phyloP scores from a whole-genome alignment of 2,888 invertebrate genomes.

The Kryphioiulus occultus region DNA sequence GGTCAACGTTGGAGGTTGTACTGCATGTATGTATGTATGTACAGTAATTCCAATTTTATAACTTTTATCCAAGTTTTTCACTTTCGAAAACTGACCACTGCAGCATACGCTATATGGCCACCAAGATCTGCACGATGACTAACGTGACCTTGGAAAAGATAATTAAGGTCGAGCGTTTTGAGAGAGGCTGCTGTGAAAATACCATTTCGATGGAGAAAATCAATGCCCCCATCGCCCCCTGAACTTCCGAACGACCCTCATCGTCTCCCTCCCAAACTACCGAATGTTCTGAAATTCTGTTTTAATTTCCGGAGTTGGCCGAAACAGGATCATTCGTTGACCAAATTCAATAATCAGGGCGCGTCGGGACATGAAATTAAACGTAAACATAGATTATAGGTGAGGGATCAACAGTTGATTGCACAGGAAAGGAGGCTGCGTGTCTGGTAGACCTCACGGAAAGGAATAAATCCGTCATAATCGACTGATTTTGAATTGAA shows the following conservation, averaged over 20 bases:
- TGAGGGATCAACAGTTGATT: neutral
- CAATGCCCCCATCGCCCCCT: neutral
- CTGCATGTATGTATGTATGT: too few species aligned
- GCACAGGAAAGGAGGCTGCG: neutral
- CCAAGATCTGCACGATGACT: neutral
- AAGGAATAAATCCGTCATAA: too few species aligned
- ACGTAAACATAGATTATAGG: neutral
- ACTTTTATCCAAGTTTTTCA: neutral
- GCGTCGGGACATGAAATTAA: slow-evolving; percentile 3
- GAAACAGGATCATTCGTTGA: neutral
- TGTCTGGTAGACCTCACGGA: too few species aligned
- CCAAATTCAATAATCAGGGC: slow-evolving; percentile 9
- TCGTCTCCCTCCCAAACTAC: neutral
- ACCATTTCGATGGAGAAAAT: neutral
- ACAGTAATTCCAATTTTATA: too few species aligned
- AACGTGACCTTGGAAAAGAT: neutral
- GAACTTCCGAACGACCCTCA: neutral
- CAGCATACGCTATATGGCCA: neutral
- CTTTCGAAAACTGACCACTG: neutral
- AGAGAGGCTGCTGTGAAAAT: neutral
- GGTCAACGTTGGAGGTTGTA: too few species aligned
- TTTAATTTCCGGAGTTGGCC: slow-evolving; percentile 24
- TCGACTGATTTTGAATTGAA: too few species aligned
- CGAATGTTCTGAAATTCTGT: neutral
- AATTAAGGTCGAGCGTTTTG: neutral